Conservation (phyloP, 35 echinoderm and acorn worm species). For the Heliocidaris erythrogramma region DNA sequence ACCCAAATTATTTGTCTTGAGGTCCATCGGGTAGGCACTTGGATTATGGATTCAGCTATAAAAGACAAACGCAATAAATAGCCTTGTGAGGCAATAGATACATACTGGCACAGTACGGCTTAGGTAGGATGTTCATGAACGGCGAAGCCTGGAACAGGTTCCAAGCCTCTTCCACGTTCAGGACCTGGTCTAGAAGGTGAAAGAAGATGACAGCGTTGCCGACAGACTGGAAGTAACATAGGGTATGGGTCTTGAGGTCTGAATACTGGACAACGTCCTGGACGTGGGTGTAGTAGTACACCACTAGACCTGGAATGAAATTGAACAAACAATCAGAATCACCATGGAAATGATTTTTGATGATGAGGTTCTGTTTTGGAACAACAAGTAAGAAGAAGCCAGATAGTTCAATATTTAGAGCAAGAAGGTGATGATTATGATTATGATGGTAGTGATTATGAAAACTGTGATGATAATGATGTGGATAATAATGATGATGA, state of each 20-base stretch:
- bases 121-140: conserved; percentile 31
- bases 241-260: conserved; percentile 27
- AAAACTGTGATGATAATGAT: not conserved
- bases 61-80: not conserved
- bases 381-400: not conserved
- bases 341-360: not conserved
- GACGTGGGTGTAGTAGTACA: conserved; percentile 45
- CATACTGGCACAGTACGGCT: conserved; percentile 45
- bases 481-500: not conserved
- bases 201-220: conserved; percentile 43
- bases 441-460: not conserved
- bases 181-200: conserved; percentile 32
- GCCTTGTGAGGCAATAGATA: not conserved
- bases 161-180: conserved; percentile 21
- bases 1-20: too few relatives aligned
- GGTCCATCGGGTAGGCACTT: too few relatives aligned
- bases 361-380: not conserved
- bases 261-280: conserved; percentile 41
- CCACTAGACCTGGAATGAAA: conserved; percentile 19
- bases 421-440: not conserved
- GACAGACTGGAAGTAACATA: not conserved
- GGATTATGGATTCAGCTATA: too few relatives aligned
- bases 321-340: not conserved
- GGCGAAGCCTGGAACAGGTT: conserved; percentile 20
- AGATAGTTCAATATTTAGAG: not conserved